Base-by-base conservation (phyloP, 2,113 vertebrate species). In the Nothocercus nigrocapillus region DNA sequence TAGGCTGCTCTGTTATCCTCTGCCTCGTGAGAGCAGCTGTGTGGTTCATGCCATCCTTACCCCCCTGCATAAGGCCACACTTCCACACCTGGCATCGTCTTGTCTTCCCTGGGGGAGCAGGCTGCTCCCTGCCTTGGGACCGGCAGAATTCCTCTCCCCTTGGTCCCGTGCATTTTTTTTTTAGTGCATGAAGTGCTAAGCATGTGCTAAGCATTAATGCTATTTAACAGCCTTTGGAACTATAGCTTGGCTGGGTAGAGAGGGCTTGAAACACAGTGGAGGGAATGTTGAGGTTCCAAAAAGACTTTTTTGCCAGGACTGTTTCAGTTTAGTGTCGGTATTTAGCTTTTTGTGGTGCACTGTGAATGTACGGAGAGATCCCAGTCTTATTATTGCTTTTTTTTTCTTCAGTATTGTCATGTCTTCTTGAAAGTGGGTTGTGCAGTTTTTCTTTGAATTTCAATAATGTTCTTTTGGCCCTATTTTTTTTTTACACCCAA, bases 51-150 rank as follows among this genome's bases (percentile, higher is more conserved):
- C 32, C 4, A 5, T 67, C 53, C 22, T 72, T 22, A n/a, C 64
- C 20, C 20, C 17, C 30, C 19, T 32, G 2, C 3, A 0, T 7
- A 21, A 15, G 8, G 6, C 28, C 38, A 3, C 40, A 15, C 17
- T 16, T 44, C 27, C n/a, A 61, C 27, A 21, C 19, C 34, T 13
- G 24, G 14, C 0, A 1, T 58, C 16, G 3, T 58, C 54, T 58
- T 27, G 7, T 17, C 21, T 28, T 74, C 32, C 59, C 24, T 1
- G 0, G 44, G 67, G 36, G 11, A 73, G 49, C 45, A 22, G 34
- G 11, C 8, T 24, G 53, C 2, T 0, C 6, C 58, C 19, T 2
- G 0, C 4, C 27, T 56, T 36, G 25, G n/a, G 42, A 32, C 34
- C 49, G 36, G n/a, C 20, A 85, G 20, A 70, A 27, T 64, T 66